Conservation (phyloP, 2,797 vertebrate genomes). For the Glossophaga mutica region DNA sequence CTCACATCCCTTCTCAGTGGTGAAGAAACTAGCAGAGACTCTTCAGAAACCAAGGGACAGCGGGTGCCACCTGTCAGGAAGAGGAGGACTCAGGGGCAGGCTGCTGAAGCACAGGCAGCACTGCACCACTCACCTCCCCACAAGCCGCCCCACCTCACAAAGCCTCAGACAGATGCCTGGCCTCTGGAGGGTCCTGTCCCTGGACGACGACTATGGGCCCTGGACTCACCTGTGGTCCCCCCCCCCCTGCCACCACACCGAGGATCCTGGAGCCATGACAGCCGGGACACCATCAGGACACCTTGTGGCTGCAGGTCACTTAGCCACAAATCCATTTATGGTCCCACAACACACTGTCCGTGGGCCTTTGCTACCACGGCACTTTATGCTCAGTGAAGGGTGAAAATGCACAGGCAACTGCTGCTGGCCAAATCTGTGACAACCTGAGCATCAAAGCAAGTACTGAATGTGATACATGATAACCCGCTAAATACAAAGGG, state of each 20-base stretch:
- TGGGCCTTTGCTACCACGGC: accelerated
- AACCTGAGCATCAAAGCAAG: accelerated
- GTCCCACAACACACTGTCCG: accelerated
- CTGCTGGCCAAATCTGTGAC: accelerated
- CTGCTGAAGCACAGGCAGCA: neutral
- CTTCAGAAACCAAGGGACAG: neutral
- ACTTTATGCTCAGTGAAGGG: neutral
- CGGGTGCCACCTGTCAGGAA: accelerated
- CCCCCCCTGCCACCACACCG: too few relatives aligned
- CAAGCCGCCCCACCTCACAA: neutral
- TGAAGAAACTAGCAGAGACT: too few relatives aligned
- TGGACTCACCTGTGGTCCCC: accelerated
- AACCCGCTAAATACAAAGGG: neutral
- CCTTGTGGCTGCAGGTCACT: accelerated
- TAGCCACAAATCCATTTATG: neutral
- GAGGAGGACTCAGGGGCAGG: neutral
- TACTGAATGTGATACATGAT: accelerated
- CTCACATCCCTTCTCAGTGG: neutral
- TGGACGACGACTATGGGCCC: neutral
- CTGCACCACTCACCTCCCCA: accelerated
- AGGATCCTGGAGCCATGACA: accelerated
- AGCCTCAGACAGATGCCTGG: neutral
- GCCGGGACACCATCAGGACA: accelerated
- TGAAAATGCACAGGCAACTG: accelerated
- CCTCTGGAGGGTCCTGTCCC: neutral